Evolutionary conservation across 53 echinoderm and acorn worm species (phyloP), one percentile per base, ranked within the genome.

Genomic region (Pentamera pediparva): DNA sequence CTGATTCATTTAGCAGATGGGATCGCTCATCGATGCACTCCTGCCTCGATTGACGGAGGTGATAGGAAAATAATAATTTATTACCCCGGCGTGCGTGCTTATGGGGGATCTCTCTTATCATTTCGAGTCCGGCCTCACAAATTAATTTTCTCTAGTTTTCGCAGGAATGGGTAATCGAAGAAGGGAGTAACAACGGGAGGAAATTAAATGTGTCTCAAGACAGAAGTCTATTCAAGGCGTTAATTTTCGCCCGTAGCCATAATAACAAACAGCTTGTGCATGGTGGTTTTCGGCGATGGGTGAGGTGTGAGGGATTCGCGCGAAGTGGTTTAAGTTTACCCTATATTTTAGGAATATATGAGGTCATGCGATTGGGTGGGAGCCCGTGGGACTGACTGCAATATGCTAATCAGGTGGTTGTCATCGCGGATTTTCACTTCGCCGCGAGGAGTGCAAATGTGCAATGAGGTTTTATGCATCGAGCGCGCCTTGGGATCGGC

Each of bases 1-100:
- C n/a, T 39, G 39, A 67, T 67, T 67, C 67, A 67, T 67, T 67
- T 67, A 67, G 45, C 67, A 67, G 67, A 67, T 67, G 67, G 40
- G 67, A 43, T 28, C 67, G 67, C 67, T 67, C n/a, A n/a, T n/a
- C n/a, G n/a, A n/a, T n/a, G n/a, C n/a, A n/a, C n/a, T n/a, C n/a
- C n/a, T n/a, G n/a, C n/a, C n/a, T n/a, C n/a, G n/a, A n/a, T 67
- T 67, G 41, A 67, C 67, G 30, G 67, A 30, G 67, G 45, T 45
- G 67, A 39, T 21, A 18, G 67, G 45, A 67, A 18, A 67, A 62
- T 43, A 38, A 25, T 40, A 40, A 67, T 40, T 67, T 67, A 40
- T 40, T 67, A 30, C 40, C 45, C 26, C 39, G 24, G 67, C 45
- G 67, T 67, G 45, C 67, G 67, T 67, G 67, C 67, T 67, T 30